phyloP scores from a whole-genome alignment of 2,797 vertebrate species.

The Cetoscarus ocellatus region DNA sequence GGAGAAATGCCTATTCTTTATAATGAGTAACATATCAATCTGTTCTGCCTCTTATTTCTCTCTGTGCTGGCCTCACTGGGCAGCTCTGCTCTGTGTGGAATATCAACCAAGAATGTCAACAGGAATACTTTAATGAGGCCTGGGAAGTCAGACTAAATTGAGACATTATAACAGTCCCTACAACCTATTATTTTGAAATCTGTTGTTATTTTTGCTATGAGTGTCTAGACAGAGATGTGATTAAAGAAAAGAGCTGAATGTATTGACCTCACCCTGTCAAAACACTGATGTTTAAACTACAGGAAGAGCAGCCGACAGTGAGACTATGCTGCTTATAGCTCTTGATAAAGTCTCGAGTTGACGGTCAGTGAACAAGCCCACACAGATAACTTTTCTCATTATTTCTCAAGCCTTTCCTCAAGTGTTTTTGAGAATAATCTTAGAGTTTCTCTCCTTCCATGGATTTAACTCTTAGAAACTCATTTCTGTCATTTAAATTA shows the following conservation, averaged over 20 bases:
- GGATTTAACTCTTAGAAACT: background rate
- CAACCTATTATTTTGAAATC: conserved; percentile 34
- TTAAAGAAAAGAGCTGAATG: conserved; percentile 35
- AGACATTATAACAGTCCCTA: conserved; percentile 17
- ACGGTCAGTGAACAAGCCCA: background rate
- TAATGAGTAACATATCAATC: conserved; percentile 61
- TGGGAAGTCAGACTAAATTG: conserved; percentile 13
- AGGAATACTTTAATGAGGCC: conserved; percentile 62
- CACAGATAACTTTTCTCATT: background rate
- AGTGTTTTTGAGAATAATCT: background rate
- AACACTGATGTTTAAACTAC: conserved; percentile 26
- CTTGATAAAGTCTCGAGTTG: conserved; percentile 11
- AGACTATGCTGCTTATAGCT: conserved; percentile 1
- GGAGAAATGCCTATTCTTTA: conserved; percentile 33
- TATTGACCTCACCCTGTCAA: conserved; percentile 38
- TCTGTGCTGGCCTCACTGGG: conserved; percentile 18
- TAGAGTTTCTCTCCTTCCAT: background rate
- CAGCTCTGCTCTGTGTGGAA: conserved; percentile 41
- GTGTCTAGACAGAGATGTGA: conserved; percentile 23
- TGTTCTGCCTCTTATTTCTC: conserved; percentile 27
- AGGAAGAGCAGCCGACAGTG: background rate
- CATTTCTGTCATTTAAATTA: background rate
- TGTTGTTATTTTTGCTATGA: conserved; percentile 26
- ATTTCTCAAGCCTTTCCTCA: background rate
- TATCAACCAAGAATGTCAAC: conserved; percentile 54